phyloP scores from a whole-genome alignment of 2,888 invertebrate species.

The Fragum whitleyi region DNA sequence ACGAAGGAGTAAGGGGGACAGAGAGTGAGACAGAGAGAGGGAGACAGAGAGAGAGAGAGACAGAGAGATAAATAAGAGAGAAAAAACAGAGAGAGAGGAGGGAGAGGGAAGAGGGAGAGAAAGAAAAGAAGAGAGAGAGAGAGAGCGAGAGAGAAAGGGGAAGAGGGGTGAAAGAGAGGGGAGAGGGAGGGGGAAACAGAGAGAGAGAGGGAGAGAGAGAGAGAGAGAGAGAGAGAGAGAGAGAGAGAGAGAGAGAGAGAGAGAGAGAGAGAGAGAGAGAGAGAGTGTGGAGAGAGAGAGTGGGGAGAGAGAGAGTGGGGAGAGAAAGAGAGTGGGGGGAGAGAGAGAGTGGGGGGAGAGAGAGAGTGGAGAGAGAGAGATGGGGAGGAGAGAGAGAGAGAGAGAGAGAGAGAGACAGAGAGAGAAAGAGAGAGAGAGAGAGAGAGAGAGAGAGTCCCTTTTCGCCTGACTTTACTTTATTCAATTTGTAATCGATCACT shows the following conservation, averaged over 20 bases:
- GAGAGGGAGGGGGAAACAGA: neutral
- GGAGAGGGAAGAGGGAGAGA: neutral
- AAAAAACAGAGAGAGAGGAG: neutral
- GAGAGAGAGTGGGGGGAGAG: neutral
- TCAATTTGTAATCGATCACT: too few species aligned
- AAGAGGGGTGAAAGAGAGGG: neutral
- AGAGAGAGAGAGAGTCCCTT: too few species aligned
- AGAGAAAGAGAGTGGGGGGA: too few species aligned
- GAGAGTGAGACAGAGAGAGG: too few species aligned
- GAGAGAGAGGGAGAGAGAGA: neutral
- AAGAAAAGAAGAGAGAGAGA: neutral
- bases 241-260: neutral
- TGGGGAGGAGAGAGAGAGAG: neutral
- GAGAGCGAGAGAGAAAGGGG: neutral
- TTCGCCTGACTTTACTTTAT: too few species aligned
- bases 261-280: too few species aligned
- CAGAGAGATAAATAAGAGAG: too few species aligned
- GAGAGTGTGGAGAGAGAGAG: neutral
- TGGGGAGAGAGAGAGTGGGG: too few species aligned
- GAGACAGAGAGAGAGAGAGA: too few species aligned
- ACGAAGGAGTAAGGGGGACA: too few species aligned
- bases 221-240: too few species aligned
- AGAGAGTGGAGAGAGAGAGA: neutral
- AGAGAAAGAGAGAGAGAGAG: too few species aligned
- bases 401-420: neutral